Base-by-base conservation (phyloP, 1,140 invertebrate genomes). In the Polypedilum pembai region DNA sequence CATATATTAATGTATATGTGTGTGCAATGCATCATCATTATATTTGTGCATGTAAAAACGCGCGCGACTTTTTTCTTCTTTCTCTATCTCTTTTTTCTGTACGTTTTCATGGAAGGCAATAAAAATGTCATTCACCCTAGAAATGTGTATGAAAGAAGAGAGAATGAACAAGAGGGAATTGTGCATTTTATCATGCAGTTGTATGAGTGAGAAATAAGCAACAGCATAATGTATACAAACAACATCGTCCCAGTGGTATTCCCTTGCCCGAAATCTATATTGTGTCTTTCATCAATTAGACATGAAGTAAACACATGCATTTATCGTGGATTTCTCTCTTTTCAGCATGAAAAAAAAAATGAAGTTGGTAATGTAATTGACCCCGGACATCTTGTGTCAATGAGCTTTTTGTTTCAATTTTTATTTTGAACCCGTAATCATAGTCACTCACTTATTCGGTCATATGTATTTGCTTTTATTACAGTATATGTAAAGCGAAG, bases 291-390 rank as follows among this genome's bases (percentile, higher is more conserved):
- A 56, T 56, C 8, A 56, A 45, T 45, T 15, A n/a, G 45, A 56
- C 12, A 56, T n/a, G 41, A 45, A 45, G 41, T 56, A 56, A 56
- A 56, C 10, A 56, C 15, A 56, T 56, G 45, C n/a, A 56, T 56
- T n/a, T 8, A 56, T n/a, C n/a, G 12, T n/a, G 12, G 45, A n/a
- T n/a, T 56, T 56, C 41, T n/a, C n/a, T 0, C 3, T 56, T n/a
- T 12, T 1, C 12, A 56, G 45, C 45, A 56, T 56, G 4, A 33
- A 33, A 33, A 33, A 56, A n/a, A n/a, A n/a, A n/a, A n/a, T n/a
- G n/a, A n/a, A 56, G n/a, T 56, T 56, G 45, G 45, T 12, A 20
- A 69, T 69, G 65, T 69, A 69, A 69, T 69, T 69, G 65, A 69
- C 65, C 65, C 65, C 65, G 65, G 17, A 20, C 65, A 21, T 69